Conservation (phyloP, 2,888 invertebrate genomes). For the Galerucella pusilla region DNA sequence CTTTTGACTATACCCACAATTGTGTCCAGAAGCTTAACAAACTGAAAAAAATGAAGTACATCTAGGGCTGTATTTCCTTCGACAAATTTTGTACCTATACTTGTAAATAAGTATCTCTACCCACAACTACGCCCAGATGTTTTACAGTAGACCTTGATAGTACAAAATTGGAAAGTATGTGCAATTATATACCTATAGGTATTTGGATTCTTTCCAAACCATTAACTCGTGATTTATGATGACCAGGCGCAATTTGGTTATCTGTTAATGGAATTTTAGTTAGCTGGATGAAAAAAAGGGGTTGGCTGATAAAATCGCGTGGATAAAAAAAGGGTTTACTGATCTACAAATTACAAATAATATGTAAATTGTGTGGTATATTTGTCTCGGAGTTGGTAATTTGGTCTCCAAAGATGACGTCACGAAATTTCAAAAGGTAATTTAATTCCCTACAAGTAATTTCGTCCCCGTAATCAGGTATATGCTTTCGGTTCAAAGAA, state of each 20-base stretch:
- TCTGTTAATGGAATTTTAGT: conserved; percentile 5
- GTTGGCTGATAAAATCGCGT: background rate
- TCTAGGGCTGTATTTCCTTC: background rate
- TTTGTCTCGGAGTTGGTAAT: too few relatives aligned
- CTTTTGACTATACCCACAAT: too few relatives aligned
- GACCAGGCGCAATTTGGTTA: conserved; percentile 10
- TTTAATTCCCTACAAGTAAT: too few relatives aligned
- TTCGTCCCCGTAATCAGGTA: too few relatives aligned
- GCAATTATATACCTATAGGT: conserved; percentile 19
- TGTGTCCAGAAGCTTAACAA: too few relatives aligned
- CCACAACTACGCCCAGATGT: background rate
- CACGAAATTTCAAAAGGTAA: too few relatives aligned
- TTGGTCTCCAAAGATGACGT: too few relatives aligned
- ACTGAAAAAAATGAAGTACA: too few relatives aligned
- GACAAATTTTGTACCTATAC: background rate
- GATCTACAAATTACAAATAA: too few relatives aligned
- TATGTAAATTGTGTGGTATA: too few relatives aligned
- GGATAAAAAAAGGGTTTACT: too few relatives aligned
- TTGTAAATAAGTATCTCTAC: background rate
- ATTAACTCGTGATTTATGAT: conserved; percentile 23
- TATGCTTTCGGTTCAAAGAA: too few relatives aligned
- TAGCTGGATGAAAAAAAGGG: background rate
- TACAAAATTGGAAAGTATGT: conserved; percentile 23
- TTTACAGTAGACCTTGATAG: conserved; percentile 8
- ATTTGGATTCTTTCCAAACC: conserved; percentile 31